These are phyloP conservation scores for Stylophora pistillata DNA, from an alignment of 64 coral and sea anemone genomes.

Conservation along the genomic window DNA sequence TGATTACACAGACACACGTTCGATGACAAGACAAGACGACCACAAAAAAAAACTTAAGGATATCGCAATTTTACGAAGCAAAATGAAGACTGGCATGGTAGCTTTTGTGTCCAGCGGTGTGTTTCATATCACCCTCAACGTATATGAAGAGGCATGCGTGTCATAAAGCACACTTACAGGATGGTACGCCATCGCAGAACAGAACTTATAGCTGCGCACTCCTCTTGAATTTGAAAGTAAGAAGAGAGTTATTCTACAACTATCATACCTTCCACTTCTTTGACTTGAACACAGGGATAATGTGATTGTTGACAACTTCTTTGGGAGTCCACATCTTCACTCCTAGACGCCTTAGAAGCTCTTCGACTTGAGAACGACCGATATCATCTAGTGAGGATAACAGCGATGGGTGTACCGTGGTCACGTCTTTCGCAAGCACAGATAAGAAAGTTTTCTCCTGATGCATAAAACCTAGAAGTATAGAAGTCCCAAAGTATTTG, in stretches of 20 bases:
- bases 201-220: too few species aligned
- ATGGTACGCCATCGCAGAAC: too few species aligned
- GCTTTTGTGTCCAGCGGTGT: too few species aligned
- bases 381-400: conserved; percentile 72
- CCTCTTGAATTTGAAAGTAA: not conserved
- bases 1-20: too few species aligned
- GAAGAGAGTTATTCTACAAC: not conserved
- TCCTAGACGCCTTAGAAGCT: conserved; percentile 70
- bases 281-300: conserved; percentile 77
- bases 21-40: too few species aligned
- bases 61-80: too few species aligned
- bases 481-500: not conserved
- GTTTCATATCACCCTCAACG: too few species aligned
- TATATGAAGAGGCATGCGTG: too few species aligned
- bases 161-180: too few species aligned
- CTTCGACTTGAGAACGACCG: conserved; percentile 72
- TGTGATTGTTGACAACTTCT: conserved; percentile 86
- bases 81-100: too few species aligned
- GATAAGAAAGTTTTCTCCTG: conserved; percentile 6
- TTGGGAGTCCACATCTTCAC: conserved; percentile 72
- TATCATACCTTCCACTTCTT: conserved; percentile 74
- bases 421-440: conserved; percentile 64
- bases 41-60: too few species aligned
- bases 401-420: conserved; percentile 50
- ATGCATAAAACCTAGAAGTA: conserved; percentile 19